Evolutionary conservation across 2,888 invertebrate species (phyloP).

Genomic region (Minunthozetes semirufus): DNA sequence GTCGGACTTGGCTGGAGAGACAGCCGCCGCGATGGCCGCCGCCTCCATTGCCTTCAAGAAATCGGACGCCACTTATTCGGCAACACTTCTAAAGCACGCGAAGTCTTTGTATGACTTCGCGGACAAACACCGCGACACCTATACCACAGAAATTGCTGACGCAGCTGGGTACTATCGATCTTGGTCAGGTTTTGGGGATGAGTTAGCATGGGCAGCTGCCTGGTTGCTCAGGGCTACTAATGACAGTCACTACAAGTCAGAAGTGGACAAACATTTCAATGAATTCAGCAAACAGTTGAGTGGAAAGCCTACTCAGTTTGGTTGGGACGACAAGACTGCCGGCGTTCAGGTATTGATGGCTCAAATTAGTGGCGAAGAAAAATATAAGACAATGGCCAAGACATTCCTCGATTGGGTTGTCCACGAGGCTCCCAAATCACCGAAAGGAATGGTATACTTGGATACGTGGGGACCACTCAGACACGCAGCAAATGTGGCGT

Average conservation of each 20-base stretch:
- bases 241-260: background rate
- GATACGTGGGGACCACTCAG: background rate
- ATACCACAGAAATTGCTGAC: background rate
- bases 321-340: constrained; percentile 6
- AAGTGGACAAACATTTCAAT: background rate
- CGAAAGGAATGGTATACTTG: background rate
- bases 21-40: background rate
- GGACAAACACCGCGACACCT: background rate
- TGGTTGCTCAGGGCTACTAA: constrained; percentile 8
- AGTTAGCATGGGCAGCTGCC: background rate
- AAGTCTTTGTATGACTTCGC: background rate
- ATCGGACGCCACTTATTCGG: background rate
- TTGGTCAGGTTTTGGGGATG: background rate
- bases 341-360: background rate
- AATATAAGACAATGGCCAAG: background rate
- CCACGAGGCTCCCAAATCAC: background rate
- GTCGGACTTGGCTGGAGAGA: background rate
- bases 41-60: background rate
- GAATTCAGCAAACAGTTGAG: background rate
- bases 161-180: background rate
- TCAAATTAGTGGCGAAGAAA: background rate
- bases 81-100: background rate
- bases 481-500: no score
- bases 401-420: background rate
- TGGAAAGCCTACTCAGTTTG: background rate